These are phyloP conservation scores for Gandaritis pyraliata DNA, from an alignment of 2,888 invertebrate species.

Conservation along the genomic window DNA sequence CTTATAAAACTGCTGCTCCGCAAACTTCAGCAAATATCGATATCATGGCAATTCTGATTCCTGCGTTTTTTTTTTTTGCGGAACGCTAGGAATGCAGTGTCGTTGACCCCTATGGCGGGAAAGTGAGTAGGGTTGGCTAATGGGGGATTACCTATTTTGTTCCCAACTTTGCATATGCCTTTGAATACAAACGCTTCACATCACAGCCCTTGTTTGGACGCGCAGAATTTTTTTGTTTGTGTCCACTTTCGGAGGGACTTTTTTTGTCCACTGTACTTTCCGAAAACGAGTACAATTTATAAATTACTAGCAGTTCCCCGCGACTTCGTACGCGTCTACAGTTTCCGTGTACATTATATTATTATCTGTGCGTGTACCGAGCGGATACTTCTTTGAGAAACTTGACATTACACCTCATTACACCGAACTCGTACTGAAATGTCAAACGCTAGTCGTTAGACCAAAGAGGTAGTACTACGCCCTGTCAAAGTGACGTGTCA, in stretches of 20 bases:
- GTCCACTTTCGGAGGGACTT: constrained; percentile 3
- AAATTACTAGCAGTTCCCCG: too few species aligned
- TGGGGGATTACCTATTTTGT: constrained; percentile 56
- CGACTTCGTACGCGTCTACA: too few species aligned
- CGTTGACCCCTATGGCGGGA: constrained; percentile 61
- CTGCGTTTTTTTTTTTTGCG: constrained; percentile 58
- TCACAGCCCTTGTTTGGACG: constrained; percentile 41
- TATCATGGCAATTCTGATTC: constrained; percentile 20
- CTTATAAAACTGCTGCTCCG: not conserved
- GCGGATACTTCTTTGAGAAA: too few species aligned
- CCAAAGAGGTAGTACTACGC: too few species aligned
- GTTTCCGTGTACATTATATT: too few species aligned
- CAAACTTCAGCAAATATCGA: constrained; percentile 4
- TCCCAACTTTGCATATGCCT: constrained; percentile 46
- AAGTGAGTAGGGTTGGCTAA: constrained; percentile 53
- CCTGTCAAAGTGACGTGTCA: too few species aligned
- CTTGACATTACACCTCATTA: too few species aligned
- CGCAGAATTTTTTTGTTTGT: constrained; percentile 14
- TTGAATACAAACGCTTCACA: constrained; percentile 43
- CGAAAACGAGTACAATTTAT: too few species aligned
- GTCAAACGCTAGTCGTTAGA: too few species aligned
- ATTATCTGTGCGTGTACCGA: too few species aligned
- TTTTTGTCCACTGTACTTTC: too few species aligned
- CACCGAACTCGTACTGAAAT: too few species aligned
- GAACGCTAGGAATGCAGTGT: constrained; percentile 63